These are phyloP conservation scores for Eucidaris tribuloides DNA, from an alignment of 35 echinoderm and acorn worm species.

Conservation along the genomic window DNA sequence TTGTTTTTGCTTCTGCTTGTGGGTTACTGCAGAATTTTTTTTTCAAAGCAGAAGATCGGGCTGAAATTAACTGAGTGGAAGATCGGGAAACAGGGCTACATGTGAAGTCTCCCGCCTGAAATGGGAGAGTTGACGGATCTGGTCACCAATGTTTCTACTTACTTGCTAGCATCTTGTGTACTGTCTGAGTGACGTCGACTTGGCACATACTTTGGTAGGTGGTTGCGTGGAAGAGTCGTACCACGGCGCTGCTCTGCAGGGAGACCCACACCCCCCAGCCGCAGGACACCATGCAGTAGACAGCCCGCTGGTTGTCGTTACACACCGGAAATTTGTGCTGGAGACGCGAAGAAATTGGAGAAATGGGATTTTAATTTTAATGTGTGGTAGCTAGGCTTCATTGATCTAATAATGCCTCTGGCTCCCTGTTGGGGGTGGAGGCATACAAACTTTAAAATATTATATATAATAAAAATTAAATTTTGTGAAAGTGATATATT, in stretches of 20 bases:
- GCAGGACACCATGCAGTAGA: conserved; percentile 90
- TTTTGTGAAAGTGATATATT: no score
- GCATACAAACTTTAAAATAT: no score
- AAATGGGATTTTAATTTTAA: background rate
- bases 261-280: conserved; percentile 94
- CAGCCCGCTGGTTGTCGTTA: conserved; percentile 78
- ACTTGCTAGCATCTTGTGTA: conserved; percentile 98
- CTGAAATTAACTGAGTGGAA: no score
- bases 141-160: no score
- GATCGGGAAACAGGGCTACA: no score
- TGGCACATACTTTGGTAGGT: conserved; percentile 80
- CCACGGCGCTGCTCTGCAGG: conserved; percentile 93
- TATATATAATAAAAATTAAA: no score
- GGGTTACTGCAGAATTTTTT: no score
- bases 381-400: background rate
- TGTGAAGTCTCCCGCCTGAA: no score
- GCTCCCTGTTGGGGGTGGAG: no score
- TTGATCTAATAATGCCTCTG: background rate
- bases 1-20: no score
- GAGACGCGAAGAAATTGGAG: background rate
- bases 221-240: conserved; percentile 88
- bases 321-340: conserved; percentile 94
- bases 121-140: no score
- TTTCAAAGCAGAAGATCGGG: no score
- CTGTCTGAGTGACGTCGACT: conserved; percentile 96